Base-by-base conservation (phyloP, 2,113 vertebrate species). In the Trinectes maculatus region DNA sequence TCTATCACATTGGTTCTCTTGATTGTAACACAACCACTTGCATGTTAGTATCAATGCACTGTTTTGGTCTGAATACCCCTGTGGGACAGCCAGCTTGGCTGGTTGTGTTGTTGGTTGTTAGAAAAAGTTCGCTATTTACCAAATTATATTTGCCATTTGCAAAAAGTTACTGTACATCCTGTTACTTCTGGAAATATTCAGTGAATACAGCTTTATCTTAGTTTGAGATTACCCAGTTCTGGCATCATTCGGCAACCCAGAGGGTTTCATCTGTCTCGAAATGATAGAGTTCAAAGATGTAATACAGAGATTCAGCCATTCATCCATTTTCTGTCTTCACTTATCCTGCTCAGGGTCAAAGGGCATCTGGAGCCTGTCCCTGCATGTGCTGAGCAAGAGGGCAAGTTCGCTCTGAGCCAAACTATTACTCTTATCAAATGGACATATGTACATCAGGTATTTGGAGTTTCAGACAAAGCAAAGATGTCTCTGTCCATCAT, bases 391-490 rank as follows among this genome's bases (percentile, higher is more conserved):
- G 16, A 48, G 59, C 11, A 40, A 21, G 31, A 62, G 22, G n/a
- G 28, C 31, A 66, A 7, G 10, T 4, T 22, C 15, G 49, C 11
- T 46, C 12, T 33, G n/a, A 44, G 42, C 29, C 49, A 22, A n/a
- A 52, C 66, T 15, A 19, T 28, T 26, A 34, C 22, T 36, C 67
- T 19, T 19, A 33, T 73, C 10, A 54, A 44, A 40, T 51, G n/a
- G 19, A 33, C 7, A 25, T 44, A 18, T 26, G 28, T 10, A 33
- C 3, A 1, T 71, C 56, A 57, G 39, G 60, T 40, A 53, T 29
- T 9, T 49, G 40, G 11, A 64, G 36, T 66, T 76, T 36, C 25
- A 75, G 28, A 71, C 28, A 68, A 52, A 42, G 13, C 36, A 29
- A 4, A 49, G 40, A 34, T 12, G 6, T 79, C 19, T 63, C 40